Base-by-base conservation (phyloP, 2,797 vertebrate species). In the Crenichthys baileyi region DNA sequence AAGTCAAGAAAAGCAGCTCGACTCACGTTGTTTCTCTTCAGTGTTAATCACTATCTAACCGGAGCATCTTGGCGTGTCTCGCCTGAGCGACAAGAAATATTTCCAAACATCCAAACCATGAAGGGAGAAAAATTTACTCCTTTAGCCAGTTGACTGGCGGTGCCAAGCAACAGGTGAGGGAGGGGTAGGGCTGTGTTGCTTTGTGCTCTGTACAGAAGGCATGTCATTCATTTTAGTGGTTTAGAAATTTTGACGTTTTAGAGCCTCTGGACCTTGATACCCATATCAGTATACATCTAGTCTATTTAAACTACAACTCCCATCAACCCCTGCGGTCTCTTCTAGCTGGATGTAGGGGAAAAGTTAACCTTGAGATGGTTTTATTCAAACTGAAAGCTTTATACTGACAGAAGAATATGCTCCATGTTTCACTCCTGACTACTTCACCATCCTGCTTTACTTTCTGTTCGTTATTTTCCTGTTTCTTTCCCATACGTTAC, bases 401-500 rank as follows among this genome's bases (percentile, higher is more conserved):
- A 13, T 48, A 48, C 48, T 44, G 48, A 48, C 48, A 48, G 13
- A 48, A 48, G 48, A 48, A 15, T 11, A 24, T n/a, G 20, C 31
- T 31, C 36, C 39, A 18, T 26, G 22, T 51, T n/a, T 24, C 46
- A 5, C 67, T n/a, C 13, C 51, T 31, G 24, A n/a, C 0, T 36
- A n/a, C 18, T 41, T 48, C n/a, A 36, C 24, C 24, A 46, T n/a
- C 41, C 41, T 61, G 3, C 72, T 39, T 53, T 48, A 36, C 72
- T 70, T 44, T 24, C 39, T 50, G n/a, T 76, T 76, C 53, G 36
- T 1, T 24, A 67, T 3, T 36, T 76, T 58, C 67, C 85, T 31
- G 9, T 77, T 71, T 81, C 72, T 77, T 46, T 68, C 78, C 60
- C 31, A 5, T 84, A n/a, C 75, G 79, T 90, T 92, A 61, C 77